Conservation (phyloP, 2,113 vertebrate species). For the Istiophorus platypterus region DNA sequence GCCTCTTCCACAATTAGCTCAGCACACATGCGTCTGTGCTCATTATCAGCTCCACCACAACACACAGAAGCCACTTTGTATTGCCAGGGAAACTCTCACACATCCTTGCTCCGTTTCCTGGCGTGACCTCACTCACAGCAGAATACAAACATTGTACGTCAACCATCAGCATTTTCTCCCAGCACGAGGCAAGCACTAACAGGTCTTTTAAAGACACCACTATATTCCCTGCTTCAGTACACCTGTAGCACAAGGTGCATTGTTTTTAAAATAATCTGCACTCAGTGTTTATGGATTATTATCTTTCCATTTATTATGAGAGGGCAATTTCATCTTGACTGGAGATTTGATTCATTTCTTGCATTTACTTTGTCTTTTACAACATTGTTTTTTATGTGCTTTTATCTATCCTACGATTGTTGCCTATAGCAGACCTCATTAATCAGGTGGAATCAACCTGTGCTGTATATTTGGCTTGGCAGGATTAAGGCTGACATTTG, state of each 20-base stretch:
- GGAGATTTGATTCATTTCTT: background rate
- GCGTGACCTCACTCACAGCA: conserved; percentile 66
- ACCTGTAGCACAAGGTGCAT: background rate
- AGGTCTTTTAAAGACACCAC: conserved; percentile 13
- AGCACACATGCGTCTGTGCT: conserved; percentile 21
- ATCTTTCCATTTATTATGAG: background rate
- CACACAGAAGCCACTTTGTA: conserved; percentile 54
- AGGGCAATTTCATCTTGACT: background rate
- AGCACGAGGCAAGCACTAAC: conserved; percentile 29
- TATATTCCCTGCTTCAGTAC: background rate
- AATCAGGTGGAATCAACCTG: background rate
- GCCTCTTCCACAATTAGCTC: conserved; percentile 56
- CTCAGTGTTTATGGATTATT: background rate
- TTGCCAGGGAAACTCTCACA: conserved; percentile 57
- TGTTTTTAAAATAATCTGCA: background rate
- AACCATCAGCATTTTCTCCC: conserved; percentile 43
- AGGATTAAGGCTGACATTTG: background rate
- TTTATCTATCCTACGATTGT: background rate
- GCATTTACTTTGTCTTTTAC: background rate
- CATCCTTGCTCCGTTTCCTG: conserved; percentile 57
- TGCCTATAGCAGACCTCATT: background rate
- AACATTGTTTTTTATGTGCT: background rate
- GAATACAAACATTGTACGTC: conserved; percentile 51
- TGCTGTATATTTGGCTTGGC: background rate
- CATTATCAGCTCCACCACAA: conserved; percentile 61